Evolutionary conservation across 2,113 vertebrate genomes (phyloP), one percentile per base, ranked within the genome.

Genomic region (Herpailurus yagouaroundi): DNA sequence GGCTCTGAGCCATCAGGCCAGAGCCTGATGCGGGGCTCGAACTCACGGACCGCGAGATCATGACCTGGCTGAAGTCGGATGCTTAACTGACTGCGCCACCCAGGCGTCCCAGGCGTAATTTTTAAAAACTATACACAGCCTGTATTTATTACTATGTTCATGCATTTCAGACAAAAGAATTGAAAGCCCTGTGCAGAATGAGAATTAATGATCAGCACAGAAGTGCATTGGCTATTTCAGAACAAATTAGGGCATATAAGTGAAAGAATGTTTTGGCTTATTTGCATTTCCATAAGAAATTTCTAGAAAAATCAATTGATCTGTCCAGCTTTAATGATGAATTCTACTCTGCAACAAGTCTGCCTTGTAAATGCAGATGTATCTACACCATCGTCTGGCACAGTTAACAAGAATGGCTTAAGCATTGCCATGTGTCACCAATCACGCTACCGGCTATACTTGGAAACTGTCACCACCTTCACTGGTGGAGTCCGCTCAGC

Each of bases 351-450:
- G 2, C 11, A 33, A 50, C 2, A 48, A 88, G 14, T 29, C 8
- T 29, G 55, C 50, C n/a, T 36, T 52, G 7, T 82, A 38, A 63
- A 18, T 18, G 31, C 6, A 29, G 9, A 38, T 12, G 1, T 1
- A 21, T 10, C 52, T 31, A 10, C 3, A 25, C 29, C 38, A 19
- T 29, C 3, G 7, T 12, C 0, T 19, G 12, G 21, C 18, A 13
- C 27, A 7, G 3, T 52, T 29, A 38, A 71, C 13, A 36, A 8
- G 12, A 77, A 7, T 4, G 29, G 48, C 27, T 25, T 11, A 55
- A 36, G n/a, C 5, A 11, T 12, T 1, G 2, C 23, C 4, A 5
- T 1, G 45, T 41, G 45, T 31, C 36, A 60, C 21, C 5, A 25
- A 4, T 14, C 0, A 0, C 36, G 57, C 29, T 63, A 31, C 27